Evolutionary conservation across 37 sponge, comb jelly and placozoan genomes (phyloP), one percentile per base, ranked within the genome.

Genomic region (Cladorhizidae sp.): DNA sequence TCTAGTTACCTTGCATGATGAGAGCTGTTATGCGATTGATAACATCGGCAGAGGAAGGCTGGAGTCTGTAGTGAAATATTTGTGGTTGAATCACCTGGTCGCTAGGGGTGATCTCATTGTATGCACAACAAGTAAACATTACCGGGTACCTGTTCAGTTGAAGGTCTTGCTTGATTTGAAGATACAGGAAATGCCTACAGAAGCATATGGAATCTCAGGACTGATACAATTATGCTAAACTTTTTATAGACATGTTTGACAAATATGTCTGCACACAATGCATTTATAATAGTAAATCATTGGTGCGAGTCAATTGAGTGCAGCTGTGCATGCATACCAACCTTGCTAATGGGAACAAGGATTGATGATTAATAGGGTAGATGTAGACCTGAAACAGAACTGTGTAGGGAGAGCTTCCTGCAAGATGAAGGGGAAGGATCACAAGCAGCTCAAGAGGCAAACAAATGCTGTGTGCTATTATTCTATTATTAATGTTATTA

Each of bases 141-240:
- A 36, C 23, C 15, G 72, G 80, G 42, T 17, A 90, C 90, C 82
- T 80, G 74, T 76, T 70, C 35, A 71, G 57, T 15, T 50, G 75
- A 23, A 90, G 45, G 64, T 90, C 90, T 70, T 75, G 73, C 51
- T 70, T 74, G 20, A 90, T 70, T 80, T 90, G 90, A 22, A 85
- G 45, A 61, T 67, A 85, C 45, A 90, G 38, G 17, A 64, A 67
- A 52, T 85, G 80, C 70, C 89, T 88, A 36, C n/a, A 71, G 2
- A 43, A 23, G 22, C 68, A 67, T 31, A 54, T 72, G 15, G 28
- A 49, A 45, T 43, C 20, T n/a, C 41, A 31, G 39, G 26, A 9
- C n/a, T n/a, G n/a, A n/a, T n/a, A n/a, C n/a, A n/a, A n/a, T n/a
- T n/a, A n/a, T n/a, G n/a, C n/a, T n/a, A n/a, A n/a, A n/a, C n/a